Conservation (phyloP, 2,888 invertebrate genomes). For the Andrena chrysosceles region DNA sequence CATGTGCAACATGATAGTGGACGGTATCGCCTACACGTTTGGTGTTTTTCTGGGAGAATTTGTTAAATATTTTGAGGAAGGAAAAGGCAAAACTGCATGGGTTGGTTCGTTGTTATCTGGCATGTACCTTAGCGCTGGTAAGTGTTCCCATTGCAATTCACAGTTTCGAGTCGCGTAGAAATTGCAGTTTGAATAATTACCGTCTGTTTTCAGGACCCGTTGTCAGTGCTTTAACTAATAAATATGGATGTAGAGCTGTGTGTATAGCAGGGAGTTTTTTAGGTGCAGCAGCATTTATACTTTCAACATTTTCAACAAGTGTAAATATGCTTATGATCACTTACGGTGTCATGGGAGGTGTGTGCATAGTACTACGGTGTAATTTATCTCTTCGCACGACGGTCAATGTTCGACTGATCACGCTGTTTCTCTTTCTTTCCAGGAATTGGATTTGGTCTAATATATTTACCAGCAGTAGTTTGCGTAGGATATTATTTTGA, state of each 20-base stretch:
- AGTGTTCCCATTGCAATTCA: slow-evolving; percentile 61
- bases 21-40: slow-evolving; percentile 99
- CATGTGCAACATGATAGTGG: slow-evolving; percentile 99
- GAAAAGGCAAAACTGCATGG: slow-evolving; percentile 96
- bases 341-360: slow-evolving; percentile 97
- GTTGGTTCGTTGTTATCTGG: slow-evolving; percentile 98
- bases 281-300: slow-evolving; percentile 93
- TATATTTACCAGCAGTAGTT: slow-evolving; percentile 98
- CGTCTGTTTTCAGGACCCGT: slow-evolving; percentile 90
- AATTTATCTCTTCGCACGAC: neutral
- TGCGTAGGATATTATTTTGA: slow-evolving; percentile 99
- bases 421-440: slow-evolving; percentile 65
- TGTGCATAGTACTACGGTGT: slow-evolving; percentile 31
- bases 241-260: slow-evolving; percentile 97
- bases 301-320: slow-evolving; percentile 94
- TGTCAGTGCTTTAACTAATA: slow-evolving; percentile 98
- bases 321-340: slow-evolving; percentile 96
- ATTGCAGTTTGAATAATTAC: neutral
- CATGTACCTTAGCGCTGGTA: slow-evolving; percentile 97
- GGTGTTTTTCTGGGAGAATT: slow-evolving; percentile 95
- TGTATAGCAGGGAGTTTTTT: slow-evolving; percentile 96
- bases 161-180: neutral
- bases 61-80: slow-evolving; percentile 92
- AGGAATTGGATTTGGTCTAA: slow-evolving; percentile 97
- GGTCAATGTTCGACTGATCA: neutral